Evolutionary conservation across 2,113 vertebrate species (phyloP).

Genomic region (Raphicerus campestris): DNA sequence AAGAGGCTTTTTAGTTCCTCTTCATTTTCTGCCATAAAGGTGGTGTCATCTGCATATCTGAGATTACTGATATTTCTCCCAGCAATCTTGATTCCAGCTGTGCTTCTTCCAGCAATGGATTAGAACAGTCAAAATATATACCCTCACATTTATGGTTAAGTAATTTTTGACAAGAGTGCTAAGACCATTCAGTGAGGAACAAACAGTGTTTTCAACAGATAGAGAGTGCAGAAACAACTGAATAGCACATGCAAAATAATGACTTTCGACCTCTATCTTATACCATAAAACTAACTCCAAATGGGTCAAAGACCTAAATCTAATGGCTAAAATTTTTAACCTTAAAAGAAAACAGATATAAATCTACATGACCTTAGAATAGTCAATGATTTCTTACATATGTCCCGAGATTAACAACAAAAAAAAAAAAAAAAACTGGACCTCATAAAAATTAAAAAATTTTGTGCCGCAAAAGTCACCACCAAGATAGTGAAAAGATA

Average conservation of each 20-base stretch:
- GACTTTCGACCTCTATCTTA: background rate
- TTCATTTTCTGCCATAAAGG: too few species aligned
- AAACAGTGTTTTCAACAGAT: background rate
- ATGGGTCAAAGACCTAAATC: background rate
- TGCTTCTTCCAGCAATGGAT: too few species aligned
- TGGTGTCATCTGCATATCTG: too few species aligned
- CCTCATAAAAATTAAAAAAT: background rate
- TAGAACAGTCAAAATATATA: background rate
- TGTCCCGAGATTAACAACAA: background rate
- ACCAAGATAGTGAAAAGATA: background rate
- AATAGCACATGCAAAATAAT: background rate
- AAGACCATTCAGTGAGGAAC: background rate
- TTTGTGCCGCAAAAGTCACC: background rate
- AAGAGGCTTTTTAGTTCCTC: too few species aligned
- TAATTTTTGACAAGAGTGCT: background rate
- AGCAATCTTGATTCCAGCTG: too few species aligned
- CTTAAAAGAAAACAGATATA: background rate
- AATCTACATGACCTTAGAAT: background rate
- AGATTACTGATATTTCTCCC: too few species aligned
- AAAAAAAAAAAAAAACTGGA: background rate
- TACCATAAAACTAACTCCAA: background rate
- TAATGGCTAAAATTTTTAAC: background rate
- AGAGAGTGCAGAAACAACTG: background rate
- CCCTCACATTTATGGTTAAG: background rate
- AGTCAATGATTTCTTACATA: background rate